Percentiles rank a stretch among this genome's conserved stretches.
Evolutionary conservation across 2,888 invertebrate species (phyloP).

Genomic region (Peribatodes rhomboidaria): DNA sequence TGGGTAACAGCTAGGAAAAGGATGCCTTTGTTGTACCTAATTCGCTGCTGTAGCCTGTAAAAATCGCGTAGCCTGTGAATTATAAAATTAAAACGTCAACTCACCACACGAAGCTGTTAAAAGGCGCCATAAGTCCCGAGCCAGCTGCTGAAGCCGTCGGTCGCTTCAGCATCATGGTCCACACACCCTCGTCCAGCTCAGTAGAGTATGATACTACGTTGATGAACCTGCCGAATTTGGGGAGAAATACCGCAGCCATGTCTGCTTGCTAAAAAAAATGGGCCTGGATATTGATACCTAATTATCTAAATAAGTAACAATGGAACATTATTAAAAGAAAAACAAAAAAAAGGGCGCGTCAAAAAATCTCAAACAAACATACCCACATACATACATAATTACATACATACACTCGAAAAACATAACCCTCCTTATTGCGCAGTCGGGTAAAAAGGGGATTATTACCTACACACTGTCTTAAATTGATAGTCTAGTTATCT

Average conservation of each 20-base stretch:
- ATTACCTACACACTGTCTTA: too few species aligned
- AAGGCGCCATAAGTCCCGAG: constrained; percentile 93
- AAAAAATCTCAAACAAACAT: too few species aligned
- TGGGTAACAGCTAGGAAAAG: too few species aligned
- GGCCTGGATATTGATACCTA: background rate
- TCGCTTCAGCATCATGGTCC: constrained; percentile 93
- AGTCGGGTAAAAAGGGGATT: too few species aligned
- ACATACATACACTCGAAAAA: too few species aligned
- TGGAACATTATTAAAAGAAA: too few species aligned
- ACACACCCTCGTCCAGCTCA: constrained; percentile 90
- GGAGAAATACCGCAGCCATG: constrained; percentile 92
- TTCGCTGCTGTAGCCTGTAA: background rate
- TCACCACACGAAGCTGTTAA: constrained; percentile 90
- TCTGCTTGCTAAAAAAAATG: constrained; percentile 88
- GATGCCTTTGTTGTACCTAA: too few species aligned
- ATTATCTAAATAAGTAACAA: background rate
- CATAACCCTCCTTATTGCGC: too few species aligned
- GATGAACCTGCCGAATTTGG: constrained; percentile 87
- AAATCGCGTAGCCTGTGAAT: background rate
- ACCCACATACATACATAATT: too few species aligned
- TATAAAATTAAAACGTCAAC: constrained; percentile 17
- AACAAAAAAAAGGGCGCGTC: too few species aligned
- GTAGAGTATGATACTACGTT: constrained; percentile 86
- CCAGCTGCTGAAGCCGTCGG: constrained; percentile 94
- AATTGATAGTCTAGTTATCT: too few species aligned